Percentiles rank a stretch among this genome's conserved stretches.
phyloP scores from a whole-genome alignment of 2,888 invertebrate genomes.

The Leptinotarsa juncta region DNA sequence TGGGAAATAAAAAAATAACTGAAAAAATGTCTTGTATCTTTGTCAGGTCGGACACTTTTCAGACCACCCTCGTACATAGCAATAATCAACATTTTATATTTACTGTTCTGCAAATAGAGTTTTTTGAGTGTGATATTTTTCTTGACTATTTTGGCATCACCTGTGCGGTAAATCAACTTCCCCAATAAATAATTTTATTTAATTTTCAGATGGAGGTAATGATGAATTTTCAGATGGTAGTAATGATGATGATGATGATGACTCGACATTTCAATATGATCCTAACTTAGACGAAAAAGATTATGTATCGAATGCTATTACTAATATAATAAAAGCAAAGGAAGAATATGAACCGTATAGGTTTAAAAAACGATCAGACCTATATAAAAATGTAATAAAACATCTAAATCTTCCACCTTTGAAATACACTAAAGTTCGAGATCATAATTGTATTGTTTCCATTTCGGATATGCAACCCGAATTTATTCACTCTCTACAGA shows the following conservation, averaged over 20 bases:
- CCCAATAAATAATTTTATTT: neutral
- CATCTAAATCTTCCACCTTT: conserved; percentile 6
- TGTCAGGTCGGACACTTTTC: too few species aligned
- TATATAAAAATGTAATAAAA: neutral
- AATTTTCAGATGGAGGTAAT: neutral
- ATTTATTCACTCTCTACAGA: neutral
- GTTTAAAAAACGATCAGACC: neutral
- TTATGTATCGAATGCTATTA: conserved; percentile 1
- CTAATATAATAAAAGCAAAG: neutral
- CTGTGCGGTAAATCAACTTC: too few species aligned
- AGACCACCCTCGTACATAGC: too few species aligned
- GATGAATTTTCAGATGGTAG: neutral
- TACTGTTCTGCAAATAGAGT: too few species aligned
- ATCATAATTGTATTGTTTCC: conserved; percentile 14
- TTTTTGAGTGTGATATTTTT: too few species aligned
- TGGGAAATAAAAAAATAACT: too few species aligned
- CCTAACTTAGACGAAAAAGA: conserved; percentile 6
- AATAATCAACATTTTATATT: too few species aligned
- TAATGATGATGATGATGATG: neutral
- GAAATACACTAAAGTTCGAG: neutral
- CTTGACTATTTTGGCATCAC: too few species aligned
- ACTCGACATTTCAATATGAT: neutral
- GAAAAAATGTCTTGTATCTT: too few species aligned
- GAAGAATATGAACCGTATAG: neutral
- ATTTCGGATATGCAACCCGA: neutral